Evolutionary conservation across 64 coral and sea anemone genomes (phyloP), one percentile per base, ranked within the genome.

Genomic region (Pachyseris speciosa): DNA sequence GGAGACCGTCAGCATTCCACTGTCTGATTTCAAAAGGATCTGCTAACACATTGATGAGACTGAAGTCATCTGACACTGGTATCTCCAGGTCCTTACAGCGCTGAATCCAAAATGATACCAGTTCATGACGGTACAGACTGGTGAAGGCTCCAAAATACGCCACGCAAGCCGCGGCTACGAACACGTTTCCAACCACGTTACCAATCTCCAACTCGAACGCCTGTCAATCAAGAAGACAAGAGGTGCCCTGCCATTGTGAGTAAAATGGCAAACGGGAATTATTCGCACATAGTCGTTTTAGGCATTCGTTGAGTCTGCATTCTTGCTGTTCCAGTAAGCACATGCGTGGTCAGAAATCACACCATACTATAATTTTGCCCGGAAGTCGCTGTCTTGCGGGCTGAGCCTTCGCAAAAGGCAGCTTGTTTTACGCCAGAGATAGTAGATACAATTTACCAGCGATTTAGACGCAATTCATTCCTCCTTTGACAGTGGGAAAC

Each of bases 91-190:
- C 96, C 42, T 94, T 98, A 44, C 96, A 98, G 15, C 81, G 93
- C 39, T 84, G 79, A 10, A 98, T 98, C 96, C 96, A 98, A 4
- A 86, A 94, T 9, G 92, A 94, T 9, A 98, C 89, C 12, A 98
- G 66, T 89, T 99, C 97, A 24, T 92, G 67, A 37, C 97, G 86
- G 72, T 99, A 99, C 17, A 80, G 67, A 66, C 89, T 99, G 9
- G 97, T 99, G 49, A 99, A 99, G 11, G 97, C 97, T 34, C 97
- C 97, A 83, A 95, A 95, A 58, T 99, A 99, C 2, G 97, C 97
- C 38, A 99, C 97, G 55, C 93, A 99, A 37, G 97, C 97, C 22
- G 97, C 97, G 3, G 97, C 97, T 25, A 99, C 93, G 44, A 99
- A 99, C 1, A 99, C 97, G 20, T 99, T 99, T 7, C 97, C 97